Evolutionary conservation across 2,888 invertebrate species (phyloP).

Genomic region (Scotopteryx bipunctaria): DNA sequence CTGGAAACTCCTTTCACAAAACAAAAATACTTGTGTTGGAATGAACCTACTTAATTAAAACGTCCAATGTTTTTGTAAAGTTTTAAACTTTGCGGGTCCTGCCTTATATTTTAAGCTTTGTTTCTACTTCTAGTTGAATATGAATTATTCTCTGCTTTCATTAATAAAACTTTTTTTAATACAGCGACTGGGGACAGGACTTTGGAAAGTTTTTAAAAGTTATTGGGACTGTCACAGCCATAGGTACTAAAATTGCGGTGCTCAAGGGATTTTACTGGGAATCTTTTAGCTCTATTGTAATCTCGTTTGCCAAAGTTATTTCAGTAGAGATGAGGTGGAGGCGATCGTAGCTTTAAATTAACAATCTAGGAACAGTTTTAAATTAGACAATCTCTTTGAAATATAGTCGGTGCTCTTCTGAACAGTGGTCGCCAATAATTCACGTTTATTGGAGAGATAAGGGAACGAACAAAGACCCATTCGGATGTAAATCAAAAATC

Average conservation of each 20-base stretch:
- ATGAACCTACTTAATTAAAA: conserved; percentile 25
- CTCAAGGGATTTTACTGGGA: conserved; percentile 12
- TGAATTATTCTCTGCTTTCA: conserved; percentile 35
- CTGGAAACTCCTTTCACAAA: conserved; percentile 4
- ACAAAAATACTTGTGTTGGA: conserved; percentile 2
- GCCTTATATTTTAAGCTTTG: conserved; percentile 35
- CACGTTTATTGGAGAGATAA: conserved; percentile 79
- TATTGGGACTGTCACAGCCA: conserved; percentile 47
- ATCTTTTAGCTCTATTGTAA: conserved; percentile 21
- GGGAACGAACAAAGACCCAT: conserved; percentile 67
- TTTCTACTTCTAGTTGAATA: conserved; percentile 35
- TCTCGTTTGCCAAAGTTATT: conserved; percentile 21
- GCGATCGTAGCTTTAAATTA: conserved; percentile 44
- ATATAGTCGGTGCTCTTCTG: conserved; percentile 62
- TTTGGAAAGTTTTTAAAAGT: conserved; percentile 42
- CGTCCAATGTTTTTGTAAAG: conserved; percentile 32
- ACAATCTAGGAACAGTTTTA: conserved; percentile 65
- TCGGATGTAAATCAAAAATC: conserved; percentile 65
- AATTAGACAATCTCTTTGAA: conserved; percentile 78
- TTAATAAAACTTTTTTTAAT: conserved; percentile 43
- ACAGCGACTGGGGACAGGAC: conserved; percentile 38
- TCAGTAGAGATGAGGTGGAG: conserved; percentile 6
- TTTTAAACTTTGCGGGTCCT: conserved; percentile 28
- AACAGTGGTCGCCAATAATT: conserved; percentile 70
- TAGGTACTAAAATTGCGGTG: conserved; percentile 32